Conservation (phyloP, 2,797 vertebrate genomes). For the Trichosurus vulpecula region DNA sequence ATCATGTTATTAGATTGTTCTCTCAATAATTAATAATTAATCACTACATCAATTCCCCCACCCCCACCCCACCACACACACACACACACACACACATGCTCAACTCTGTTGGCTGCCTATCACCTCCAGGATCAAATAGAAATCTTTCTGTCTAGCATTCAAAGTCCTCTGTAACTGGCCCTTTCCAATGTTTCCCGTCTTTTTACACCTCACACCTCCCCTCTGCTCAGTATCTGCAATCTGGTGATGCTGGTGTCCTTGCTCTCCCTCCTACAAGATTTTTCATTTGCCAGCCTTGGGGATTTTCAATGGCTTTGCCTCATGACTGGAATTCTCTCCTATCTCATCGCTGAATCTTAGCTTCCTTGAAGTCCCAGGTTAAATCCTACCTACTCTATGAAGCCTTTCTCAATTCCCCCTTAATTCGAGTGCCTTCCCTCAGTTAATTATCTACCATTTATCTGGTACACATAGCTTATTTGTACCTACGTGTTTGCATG, state of each 20-base stretch:
- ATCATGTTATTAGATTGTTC: background rate
- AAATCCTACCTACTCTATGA: background rate
- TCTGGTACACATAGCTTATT: background rate
- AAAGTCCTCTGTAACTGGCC: background rate
- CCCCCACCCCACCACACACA: no score
- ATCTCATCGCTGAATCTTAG: background rate
- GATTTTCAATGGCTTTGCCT: background rate
- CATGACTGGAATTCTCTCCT: background rate
- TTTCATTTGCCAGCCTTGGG: background rate
- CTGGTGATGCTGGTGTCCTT: background rate
- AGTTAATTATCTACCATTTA: background rate
- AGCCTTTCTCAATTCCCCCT: background rate
- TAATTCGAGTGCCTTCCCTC: background rate
- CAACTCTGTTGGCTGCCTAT: background rate
- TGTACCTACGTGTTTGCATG: background rate
- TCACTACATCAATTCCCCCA: no score
- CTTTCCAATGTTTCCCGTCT: background rate
- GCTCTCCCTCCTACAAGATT: background rate
- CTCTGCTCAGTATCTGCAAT: background rate
- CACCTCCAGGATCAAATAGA: background rate
- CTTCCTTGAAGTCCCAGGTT: background rate
- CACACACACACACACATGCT: no score
- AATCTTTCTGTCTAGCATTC: background rate
- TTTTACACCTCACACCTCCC: background rate
- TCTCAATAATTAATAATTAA: background rate